Conservation (phyloP, 2,797 vertebrate species). For the Paedocypris micromegethes region DNA sequence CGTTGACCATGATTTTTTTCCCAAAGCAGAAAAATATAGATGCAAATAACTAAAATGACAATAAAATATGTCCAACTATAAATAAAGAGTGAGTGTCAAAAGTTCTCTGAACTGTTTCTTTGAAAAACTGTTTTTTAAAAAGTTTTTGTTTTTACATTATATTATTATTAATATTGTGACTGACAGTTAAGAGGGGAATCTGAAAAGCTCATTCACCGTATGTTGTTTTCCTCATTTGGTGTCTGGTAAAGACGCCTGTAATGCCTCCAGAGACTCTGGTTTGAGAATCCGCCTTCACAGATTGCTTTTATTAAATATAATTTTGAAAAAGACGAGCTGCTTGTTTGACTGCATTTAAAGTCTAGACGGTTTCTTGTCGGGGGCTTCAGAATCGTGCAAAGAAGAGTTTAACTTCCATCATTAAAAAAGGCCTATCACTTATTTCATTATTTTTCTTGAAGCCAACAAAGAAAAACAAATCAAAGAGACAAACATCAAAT, state of each 20-base stretch:
- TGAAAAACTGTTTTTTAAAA: neutral
- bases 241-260: slow-evolving; percentile 7
- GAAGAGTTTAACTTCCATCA: slow-evolving; percentile 49
- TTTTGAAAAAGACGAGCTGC: slow-evolving; percentile 7
- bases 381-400: slow-evolving; percentile 32
- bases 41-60: too few species aligned
- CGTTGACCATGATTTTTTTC: too few species aligned
- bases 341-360: slow-evolving; percentile 16
- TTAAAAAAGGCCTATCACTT: slow-evolving; percentile 52
- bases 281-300: slow-evolving; percentile 6
- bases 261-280: slow-evolving; percentile 16
- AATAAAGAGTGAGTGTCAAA: neutral
- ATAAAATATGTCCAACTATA: neutral
- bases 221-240: slow-evolving; percentile 13
- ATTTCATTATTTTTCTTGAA: slow-evolving; percentile 60
- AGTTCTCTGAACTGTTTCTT: neutral
- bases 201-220: slow-evolving; percentile 6
- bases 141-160: neutral
- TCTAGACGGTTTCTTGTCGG: slow-evolving; percentile 21
- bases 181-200: slow-evolving; percentile 9
- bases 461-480: slow-evolving; percentile 60
- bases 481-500: slow-evolving; percentile 69
- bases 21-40: too few species aligned
- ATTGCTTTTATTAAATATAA: slow-evolving; percentile 13
- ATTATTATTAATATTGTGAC: neutral